phyloP scores from a whole-genome alignment of 2,113 vertebrate species.

The Etheostoma cragini region DNA sequence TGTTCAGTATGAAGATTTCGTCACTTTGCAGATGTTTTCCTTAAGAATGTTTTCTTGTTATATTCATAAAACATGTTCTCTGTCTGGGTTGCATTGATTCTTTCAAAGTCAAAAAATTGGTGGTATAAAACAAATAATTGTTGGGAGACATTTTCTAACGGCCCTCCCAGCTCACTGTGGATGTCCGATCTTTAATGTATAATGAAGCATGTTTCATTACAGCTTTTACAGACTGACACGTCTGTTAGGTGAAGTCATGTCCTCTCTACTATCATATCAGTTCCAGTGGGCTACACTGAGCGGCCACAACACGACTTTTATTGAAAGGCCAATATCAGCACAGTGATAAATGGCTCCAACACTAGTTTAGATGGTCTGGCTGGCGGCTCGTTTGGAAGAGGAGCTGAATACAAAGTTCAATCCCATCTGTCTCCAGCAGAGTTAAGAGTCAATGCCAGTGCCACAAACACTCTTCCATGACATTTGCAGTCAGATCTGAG shows the following conservation, averaged over 20 bases:
- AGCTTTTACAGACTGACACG: constrained; percentile 30
- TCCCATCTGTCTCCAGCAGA: constrained; percentile 59
- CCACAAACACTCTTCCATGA: constrained; percentile 74
- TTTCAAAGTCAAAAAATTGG: too few species aligned
- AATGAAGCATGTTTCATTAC: constrained; percentile 20
- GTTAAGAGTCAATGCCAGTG: constrained; percentile 52
- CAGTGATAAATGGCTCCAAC: constrained; percentile 40
- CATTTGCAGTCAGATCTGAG: constrained; percentile 74
- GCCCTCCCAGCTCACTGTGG: neutral
- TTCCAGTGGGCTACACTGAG: constrained; percentile 14
- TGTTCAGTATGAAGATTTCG: too few species aligned
- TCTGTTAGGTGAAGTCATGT: constrained; percentile 15
- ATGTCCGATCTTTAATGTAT: constrained; percentile 12
- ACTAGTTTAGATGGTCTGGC: constrained; percentile 18
- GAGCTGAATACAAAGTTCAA: constrained; percentile 57
- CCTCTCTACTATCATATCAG: constrained; percentile 7
- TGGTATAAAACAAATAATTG: neutral
- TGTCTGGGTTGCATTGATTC: too few species aligned
- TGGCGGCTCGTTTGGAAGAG: constrained; percentile 40
- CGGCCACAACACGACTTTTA: constrained; percentile 33
- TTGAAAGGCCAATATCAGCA: constrained; percentile 43
- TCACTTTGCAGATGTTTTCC: too few species aligned
- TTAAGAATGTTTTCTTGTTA: too few species aligned
- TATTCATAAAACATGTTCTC: too few species aligned
- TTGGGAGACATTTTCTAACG: neutral